These are phyloP conservation scores for Amazona guildingii DNA, from an alignment of 2,113 vertebrate genomes.

Conservation along the genomic window DNA sequence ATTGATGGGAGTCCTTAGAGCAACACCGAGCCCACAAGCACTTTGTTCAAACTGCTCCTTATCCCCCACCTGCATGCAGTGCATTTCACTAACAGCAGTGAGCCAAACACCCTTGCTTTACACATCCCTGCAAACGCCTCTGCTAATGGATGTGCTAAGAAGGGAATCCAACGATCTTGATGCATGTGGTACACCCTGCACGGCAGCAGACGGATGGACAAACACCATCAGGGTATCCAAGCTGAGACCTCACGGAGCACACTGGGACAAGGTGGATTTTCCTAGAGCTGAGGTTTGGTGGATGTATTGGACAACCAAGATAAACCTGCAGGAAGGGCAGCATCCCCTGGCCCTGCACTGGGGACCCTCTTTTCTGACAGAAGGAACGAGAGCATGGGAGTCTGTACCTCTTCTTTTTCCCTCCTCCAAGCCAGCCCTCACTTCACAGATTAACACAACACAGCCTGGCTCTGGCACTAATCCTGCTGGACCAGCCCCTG, in stretches of 20 bases:
- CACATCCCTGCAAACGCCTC: neutral
- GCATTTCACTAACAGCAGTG: neutral
- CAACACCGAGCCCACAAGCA: neutral
- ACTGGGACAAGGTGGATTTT: neutral
- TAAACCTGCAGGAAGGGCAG: neutral
- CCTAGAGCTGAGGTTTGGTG: neutral
- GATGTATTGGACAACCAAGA: neutral
- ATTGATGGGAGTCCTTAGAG: neutral
- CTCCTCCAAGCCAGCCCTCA: neutral
- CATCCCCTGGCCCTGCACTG: neutral
- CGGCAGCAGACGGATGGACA: neutral
- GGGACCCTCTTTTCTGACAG: neutral
- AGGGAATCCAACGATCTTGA: neutral
- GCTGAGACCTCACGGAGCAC: neutral
- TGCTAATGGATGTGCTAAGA: neutral
- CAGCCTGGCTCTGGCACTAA: neutral
- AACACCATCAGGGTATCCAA: neutral
- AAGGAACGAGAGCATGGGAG: neutral
- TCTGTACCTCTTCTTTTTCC: neutral
- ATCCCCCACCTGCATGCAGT: rapidly evolving
- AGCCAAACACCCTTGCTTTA: neutral
- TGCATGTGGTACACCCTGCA: neutral
- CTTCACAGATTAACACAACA: neutral
- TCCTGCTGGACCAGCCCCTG: neutral
- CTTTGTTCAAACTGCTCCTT: neutral